These are phyloP conservation scores for Cyprinodon brontotheroides DNA, from an alignment of 2,113 vertebrate species.

Conservation along the genomic window DNA sequence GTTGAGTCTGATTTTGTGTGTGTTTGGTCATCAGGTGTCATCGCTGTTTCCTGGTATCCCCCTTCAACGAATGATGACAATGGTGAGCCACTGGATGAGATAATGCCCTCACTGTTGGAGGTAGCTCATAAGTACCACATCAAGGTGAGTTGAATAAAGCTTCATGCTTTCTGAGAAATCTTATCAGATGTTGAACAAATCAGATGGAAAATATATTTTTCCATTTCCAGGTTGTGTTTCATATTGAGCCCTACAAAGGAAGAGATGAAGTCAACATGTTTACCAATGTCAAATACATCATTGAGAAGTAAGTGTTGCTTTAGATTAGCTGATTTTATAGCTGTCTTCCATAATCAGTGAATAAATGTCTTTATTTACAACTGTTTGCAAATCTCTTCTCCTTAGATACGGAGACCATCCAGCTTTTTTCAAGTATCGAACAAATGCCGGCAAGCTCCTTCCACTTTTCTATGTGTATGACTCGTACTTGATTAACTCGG, in stretches of 20 bases:
- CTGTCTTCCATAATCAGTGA: neutral
- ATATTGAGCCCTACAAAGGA: slow-evolving; percentile 95
- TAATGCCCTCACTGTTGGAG: slow-evolving; percentile 89
- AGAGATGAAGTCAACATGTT: slow-evolving; percentile 91
- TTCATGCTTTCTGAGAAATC: neutral
- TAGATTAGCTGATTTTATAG: neutral
- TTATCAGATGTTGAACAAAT: neutral
- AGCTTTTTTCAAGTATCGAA: slow-evolving; percentile 91
- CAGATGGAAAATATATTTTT: neutral
- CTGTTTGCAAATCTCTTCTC: slow-evolving; percentile 1
- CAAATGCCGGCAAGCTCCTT: slow-evolving; percentile 84
- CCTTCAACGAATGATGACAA: slow-evolving; percentile 88
- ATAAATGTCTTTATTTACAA: neutral
- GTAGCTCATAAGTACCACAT: slow-evolving; percentile 90
- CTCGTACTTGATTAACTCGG: slow-evolving; percentile 91
- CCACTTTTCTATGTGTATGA: slow-evolving; percentile 97
- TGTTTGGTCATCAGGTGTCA: slow-evolving; percentile 82
- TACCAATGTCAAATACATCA: slow-evolving; percentile 90
- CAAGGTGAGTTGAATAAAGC: slow-evolving; percentile 81
- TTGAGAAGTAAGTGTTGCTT: slow-evolving; percentile 86
- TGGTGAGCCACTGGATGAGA: slow-evolving; percentile 85
- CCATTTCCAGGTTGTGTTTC: slow-evolving; percentile 87
- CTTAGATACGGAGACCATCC: slow-evolving; percentile 92
- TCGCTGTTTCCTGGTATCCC: slow-evolving; percentile 96
- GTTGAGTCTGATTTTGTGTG: neutral